Evolutionary conservation across 2,888 invertebrate genomes (phyloP), one percentile per base, ranked within the genome.

Genomic region (Drosophila formosana): DNA sequence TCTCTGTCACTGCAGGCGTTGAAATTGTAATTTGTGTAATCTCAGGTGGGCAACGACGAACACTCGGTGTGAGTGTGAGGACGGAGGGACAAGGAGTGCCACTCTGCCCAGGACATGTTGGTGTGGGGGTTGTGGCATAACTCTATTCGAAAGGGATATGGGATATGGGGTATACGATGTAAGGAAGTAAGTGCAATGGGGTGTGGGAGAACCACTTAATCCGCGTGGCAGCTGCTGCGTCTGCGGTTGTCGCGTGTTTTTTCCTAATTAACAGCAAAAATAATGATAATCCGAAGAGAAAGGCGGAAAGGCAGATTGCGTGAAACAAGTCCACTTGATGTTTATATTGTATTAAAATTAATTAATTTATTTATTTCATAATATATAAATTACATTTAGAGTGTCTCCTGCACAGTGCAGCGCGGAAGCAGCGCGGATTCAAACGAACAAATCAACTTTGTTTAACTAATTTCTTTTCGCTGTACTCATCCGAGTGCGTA

Each of bases 21-120:
- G 84, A 88, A 84, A 88, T 82, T 85, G 87, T 84, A 82, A 87
- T 86, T 86, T 85, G 87, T 82, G 67, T 82, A 84, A 87, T 85
- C 82, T 80, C 78, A 74, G 80, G 72, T 77, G 75, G 81, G 72
- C 77, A 74, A 73, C 46, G 58, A 52, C 49, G 64, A 68, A 56
- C n/a, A 60, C 49, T 26, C 34, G 4, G 13, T 26, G 23, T 34
- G 13, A 58, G 37, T 11, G 30, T 30, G 30, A 11, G 56, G 61
- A 69, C 66, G 68, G 52, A 56, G 57, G 64, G 57, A 72, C 58
- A 62, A 71, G 60, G 71, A 62, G 58, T 47, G 47, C 30, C n/a
- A 2, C 23, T 11, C 8, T 9, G 57, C 9, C 5, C 6, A 11
- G 7, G 8, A 43, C 26, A 26, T 13, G 50, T 28, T 41, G 41